Percentiles rank a stretch among this genome's conserved stretches.
phyloP scores from a whole-genome alignment of 1,140 invertebrate species.

The Arion vulgaris region DNA sequence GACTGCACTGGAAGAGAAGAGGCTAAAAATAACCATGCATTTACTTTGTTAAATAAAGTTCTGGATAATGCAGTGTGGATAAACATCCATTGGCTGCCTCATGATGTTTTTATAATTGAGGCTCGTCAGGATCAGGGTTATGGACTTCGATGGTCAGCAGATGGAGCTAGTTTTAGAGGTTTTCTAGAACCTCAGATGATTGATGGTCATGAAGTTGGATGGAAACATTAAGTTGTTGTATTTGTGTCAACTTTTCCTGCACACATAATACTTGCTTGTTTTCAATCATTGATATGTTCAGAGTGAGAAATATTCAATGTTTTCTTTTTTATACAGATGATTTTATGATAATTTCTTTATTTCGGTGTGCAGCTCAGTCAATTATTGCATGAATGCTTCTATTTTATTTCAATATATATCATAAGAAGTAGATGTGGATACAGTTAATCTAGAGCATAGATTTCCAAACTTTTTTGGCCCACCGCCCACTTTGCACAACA shows the following conservation, averaged over 20 bases:
- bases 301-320: no score
- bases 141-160: slow-evolving; percentile 67
- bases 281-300: no score
- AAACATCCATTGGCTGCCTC: slow-evolving; percentile 70
- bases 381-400: no score
- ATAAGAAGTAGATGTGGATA: no score
- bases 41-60: slow-evolving; percentile 57
- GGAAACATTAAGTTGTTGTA: slow-evolving; percentile 58
- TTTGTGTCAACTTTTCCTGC: not conserved
- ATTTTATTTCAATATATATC: no score
- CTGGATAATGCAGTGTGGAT: slow-evolving; percentile 69
- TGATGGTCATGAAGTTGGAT: slow-evolving; percentile 69
- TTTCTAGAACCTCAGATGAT: slow-evolving; percentile 71
- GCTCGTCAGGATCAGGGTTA: slow-evolving; percentile 64
- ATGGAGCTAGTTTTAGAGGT: slow-evolving; percentile 65
- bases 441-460: no score
- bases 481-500: no score
- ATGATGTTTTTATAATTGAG: slow-evolving; percentile 64
- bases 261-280: no score
- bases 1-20: slow-evolving; percentile 63
- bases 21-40: slow-evolving; percentile 66
- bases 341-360: no score
- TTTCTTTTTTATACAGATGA: no score
- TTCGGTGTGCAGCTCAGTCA: no score
- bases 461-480: no score